These are phyloP conservation scores for Salvelinus fontinalis DNA, from an alignment of 2,113 vertebrate genomes.

Conservation along the genomic window DNA sequence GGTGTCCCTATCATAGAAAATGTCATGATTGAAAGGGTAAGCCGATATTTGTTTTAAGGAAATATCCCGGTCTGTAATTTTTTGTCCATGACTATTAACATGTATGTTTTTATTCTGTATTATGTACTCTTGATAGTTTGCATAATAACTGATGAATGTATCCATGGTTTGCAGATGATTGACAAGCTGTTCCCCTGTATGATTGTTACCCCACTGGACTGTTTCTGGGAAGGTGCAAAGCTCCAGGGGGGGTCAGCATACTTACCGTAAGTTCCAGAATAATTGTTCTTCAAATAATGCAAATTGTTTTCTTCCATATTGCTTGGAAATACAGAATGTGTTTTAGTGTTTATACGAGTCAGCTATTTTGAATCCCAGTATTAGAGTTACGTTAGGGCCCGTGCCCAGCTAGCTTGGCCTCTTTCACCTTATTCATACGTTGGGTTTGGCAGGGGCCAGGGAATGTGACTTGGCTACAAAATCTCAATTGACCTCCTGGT, in stretches of 20 bases:
- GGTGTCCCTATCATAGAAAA: constrained; percentile 98
- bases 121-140: background rate
- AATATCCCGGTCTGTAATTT: background rate
- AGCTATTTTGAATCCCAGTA: constrained; percentile 56
- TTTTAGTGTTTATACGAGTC: constrained; percentile 53
- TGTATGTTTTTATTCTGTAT: background rate
- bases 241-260: constrained; percentile 97
- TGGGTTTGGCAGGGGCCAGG: background rate
- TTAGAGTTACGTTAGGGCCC: constrained; percentile 69
- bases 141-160: background rate
- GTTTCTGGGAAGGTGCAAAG: constrained; percentile 98
- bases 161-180: constrained; percentile 84
- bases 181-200: constrained; percentile 99
- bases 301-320: background rate
- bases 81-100: background rate
- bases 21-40: constrained; percentile 96
- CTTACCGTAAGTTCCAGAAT: constrained; percentile 88
- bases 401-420: background rate
- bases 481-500: constrained; percentile 11
- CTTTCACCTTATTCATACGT: background rate
- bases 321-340: constrained; percentile 61
- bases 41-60: constrained; percentile 34
- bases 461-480: background rate
- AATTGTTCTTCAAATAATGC: constrained; percentile 13
- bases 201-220: constrained; percentile 96